Evolutionary conservation across 1,140 invertebrate genomes (phyloP).

Genomic region (Orchesella cincta): DNA sequence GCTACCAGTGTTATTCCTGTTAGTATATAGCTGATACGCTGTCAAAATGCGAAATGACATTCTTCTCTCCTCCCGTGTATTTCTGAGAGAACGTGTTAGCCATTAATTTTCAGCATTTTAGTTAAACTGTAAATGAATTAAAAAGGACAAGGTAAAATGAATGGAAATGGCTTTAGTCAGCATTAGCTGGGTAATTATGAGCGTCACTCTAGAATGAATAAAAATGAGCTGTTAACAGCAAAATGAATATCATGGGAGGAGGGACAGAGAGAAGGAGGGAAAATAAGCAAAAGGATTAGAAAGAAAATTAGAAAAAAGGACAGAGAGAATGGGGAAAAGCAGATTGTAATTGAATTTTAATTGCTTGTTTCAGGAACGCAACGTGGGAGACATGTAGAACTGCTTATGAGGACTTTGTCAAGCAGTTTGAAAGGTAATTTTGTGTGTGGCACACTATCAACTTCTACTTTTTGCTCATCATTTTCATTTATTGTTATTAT

Average conservation of each 20-base stretch:
- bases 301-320: constrained; percentile 7
- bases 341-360: constrained; percentile 51
- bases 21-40: too few species aligned
- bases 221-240: constrained; percentile 25
- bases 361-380: constrained; percentile 70
- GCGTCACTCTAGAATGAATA: constrained; percentile 2
- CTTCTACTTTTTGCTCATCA: constrained; percentile 9
- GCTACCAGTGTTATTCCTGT: too few species aligned
- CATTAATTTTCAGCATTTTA: too few species aligned
- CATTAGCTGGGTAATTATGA: too few species aligned
- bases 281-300: constrained; percentile 21
- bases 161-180: too few species aligned
- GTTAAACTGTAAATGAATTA: too few species aligned
- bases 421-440: constrained; percentile 82
- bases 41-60: too few species aligned
- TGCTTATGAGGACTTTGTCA: constrained; percentile 88
- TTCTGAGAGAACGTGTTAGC: too few species aligned
- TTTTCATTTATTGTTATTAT: constrained; percentile 22
- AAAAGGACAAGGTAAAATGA: too few species aligned
- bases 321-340: constrained; percentile 11
- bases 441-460: not conserved
- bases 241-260: not conserved
- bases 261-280: not conserved
- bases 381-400: constrained; percentile 92
- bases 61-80: too few species aligned